Percentiles rank a stretch among this genome's conserved stretches.
These are phyloP conservation scores for Oryzias sinensis DNA, from an alignment of 2,797 vertebrate species.

Conservation along the genomic window DNA sequence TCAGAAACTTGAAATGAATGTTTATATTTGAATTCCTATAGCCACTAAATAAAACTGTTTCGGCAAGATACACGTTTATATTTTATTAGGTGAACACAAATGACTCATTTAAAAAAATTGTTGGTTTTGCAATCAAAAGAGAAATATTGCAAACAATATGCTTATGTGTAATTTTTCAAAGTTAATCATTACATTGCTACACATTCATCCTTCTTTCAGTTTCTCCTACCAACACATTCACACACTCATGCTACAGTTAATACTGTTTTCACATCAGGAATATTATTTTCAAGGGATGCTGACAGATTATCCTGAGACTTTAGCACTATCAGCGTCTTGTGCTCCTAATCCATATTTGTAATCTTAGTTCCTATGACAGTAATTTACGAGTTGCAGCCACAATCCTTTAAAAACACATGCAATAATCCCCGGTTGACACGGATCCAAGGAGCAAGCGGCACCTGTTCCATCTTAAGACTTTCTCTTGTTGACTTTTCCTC, in stretches of 20 bases:
- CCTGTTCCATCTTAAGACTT: slow-evolving; percentile 66
- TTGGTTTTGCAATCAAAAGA: no score
- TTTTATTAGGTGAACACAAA: no score
- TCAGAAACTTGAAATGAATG: no score
- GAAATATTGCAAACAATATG: no score
- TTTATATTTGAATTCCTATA: no score
- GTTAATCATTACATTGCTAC: neutral
- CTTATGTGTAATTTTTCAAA: no score
- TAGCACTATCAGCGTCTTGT: slow-evolving; percentile 69
- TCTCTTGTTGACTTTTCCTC: slow-evolving; percentile 25
- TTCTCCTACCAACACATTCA: neutral
- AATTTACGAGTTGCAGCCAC: slow-evolving; percentile 57
- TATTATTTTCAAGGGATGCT: slow-evolving; percentile 45
- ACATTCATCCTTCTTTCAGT: neutral
- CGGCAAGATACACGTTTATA: no score
- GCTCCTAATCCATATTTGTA: slow-evolving; percentile 74
- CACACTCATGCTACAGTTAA: slow-evolving; percentile 19
- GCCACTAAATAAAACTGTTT: no score
- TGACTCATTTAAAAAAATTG: no score
- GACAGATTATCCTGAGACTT: slow-evolving; percentile 69
- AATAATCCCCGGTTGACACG: slow-evolving; percentile 73
- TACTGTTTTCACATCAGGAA: slow-evolving; percentile 58
- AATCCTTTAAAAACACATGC: slow-evolving; percentile 66
- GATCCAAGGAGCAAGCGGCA: slow-evolving; percentile 67
- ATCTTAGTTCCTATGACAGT: slow-evolving; percentile 58